Evolutionary conservation across 2,888 invertebrate genomes (phyloP).

Genomic region (Agonopterix alstromeriana): DNA sequence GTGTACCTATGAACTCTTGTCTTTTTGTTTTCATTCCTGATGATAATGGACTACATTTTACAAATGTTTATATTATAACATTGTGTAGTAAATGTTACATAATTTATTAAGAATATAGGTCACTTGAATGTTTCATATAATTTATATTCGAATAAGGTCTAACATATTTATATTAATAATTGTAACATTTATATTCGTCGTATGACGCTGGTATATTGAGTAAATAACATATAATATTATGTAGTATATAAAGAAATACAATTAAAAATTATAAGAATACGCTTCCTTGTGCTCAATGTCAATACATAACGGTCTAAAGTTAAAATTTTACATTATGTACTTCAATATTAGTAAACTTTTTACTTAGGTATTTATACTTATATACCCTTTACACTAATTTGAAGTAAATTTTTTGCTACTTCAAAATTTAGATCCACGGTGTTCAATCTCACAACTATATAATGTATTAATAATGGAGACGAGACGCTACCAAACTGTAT

Average conservation of each 20-base stretch:
- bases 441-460: conserved; percentile 59
- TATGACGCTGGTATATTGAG: conserved; percentile 65
- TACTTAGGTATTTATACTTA: conserved; percentile 13
- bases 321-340: conserved; percentile 16
- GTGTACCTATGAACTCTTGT: conserved; percentile 31
- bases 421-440: conserved; percentile 35
- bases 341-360: conserved; percentile 21
- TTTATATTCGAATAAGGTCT: conserved; percentile 62
- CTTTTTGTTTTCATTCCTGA: conserved; percentile 40
- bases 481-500: conserved; percentile 29
- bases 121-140: conserved; percentile 57
- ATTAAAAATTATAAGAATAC: conserved; percentile 40
- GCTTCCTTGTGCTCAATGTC: conserved; percentile 73
- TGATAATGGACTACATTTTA: conserved; percentile 32
- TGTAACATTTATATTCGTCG: conserved; percentile 56
- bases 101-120: conserved; percentile 33
- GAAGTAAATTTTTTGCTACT: conserved; percentile 27
- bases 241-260: conserved; percentile 35
- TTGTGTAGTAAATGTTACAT: conserved; percentile 36
- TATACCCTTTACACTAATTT: conserved; percentile 28
- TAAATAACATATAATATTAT: conserved; percentile 35
- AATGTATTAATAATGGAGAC: conserved; percentile 19
- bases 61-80: conserved; percentile 24
- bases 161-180: conserved; percentile 43
- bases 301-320: conserved; percentile 63